These are phyloP conservation scores for Sminthurinus aureus DNA, from an alignment of 2,888 invertebrate genomes.

Conservation along the genomic window DNA sequence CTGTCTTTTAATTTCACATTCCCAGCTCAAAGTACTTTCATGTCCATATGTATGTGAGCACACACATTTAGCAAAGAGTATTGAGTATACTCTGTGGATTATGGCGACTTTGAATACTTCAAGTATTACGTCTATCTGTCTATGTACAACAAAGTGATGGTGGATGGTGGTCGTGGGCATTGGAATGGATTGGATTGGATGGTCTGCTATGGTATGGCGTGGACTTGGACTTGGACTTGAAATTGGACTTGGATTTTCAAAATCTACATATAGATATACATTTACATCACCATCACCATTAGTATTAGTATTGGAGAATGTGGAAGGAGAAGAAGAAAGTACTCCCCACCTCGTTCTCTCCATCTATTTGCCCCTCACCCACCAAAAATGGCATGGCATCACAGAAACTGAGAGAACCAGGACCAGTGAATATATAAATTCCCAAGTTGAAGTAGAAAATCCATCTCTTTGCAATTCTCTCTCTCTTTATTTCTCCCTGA, in stretches of 20 bases:
- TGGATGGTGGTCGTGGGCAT: background rate
- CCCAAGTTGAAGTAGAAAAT: conserved; percentile 13
- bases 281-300: background rate
- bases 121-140: background rate
- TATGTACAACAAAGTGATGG: background rate
- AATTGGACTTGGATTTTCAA: too few species aligned
- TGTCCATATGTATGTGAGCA: background rate
- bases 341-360: background rate
- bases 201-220: too few species aligned
- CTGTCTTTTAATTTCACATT: too few species aligned
- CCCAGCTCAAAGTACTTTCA: too few species aligned
- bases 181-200: background rate
- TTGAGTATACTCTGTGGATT: too few species aligned
- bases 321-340: conserved; percentile 14
- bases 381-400: background rate
- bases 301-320: background rate
- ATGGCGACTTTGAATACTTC: too few species aligned
- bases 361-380: background rate
- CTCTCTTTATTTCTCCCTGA: background rate
- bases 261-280: too few species aligned
- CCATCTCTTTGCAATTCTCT: conserved; percentile 17
- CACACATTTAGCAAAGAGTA: too few species aligned
- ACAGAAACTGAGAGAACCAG: background rate
- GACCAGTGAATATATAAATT: background rate
- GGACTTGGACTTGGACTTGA: too few species aligned